Evolutionary conservation across 2,888 invertebrate species (phyloP).

Genomic region (Cephus pygmeus): DNA sequence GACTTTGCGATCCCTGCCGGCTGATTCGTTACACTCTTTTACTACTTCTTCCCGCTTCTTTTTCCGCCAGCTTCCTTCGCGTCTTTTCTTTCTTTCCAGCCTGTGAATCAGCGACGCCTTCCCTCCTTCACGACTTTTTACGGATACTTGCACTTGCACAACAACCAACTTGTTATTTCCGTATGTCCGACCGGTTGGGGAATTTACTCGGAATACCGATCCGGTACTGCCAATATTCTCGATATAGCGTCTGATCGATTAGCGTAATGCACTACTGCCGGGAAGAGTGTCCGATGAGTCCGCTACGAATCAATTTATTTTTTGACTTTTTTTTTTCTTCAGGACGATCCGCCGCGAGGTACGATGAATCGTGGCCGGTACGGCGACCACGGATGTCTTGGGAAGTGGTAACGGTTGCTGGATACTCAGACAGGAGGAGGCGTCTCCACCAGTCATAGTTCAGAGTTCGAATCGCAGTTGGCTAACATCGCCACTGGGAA

Average conservation of each 20-base stretch:
- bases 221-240: neutral
- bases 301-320: neutral
- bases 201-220: neutral
- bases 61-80: neutral
- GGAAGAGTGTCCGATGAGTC: neutral
- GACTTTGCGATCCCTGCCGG: neutral
- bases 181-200: neutral
- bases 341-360: neutral
- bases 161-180: slow-evolving; percentile 52
- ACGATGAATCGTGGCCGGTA: neutral
- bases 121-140: neutral
- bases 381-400: neutral
- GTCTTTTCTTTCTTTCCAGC: neutral
- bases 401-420: neutral
- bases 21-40: neutral
- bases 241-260: neutral
- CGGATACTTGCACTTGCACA: slow-evolving; percentile 11
- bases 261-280: neutral
- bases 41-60: neutral
- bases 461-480: slow-evolving; percentile 23
- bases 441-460: slow-evolving; percentile 11
- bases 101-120: neutral
- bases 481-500: slow-evolving; percentile 35
- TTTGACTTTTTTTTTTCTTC: too few species aligned
- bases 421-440: neutral